Evolutionary conservation across 2,113 vertebrate species (phyloP), one percentile per base, ranked within the genome.

Genomic region (Xenotilapia flavipinnis): DNA sequence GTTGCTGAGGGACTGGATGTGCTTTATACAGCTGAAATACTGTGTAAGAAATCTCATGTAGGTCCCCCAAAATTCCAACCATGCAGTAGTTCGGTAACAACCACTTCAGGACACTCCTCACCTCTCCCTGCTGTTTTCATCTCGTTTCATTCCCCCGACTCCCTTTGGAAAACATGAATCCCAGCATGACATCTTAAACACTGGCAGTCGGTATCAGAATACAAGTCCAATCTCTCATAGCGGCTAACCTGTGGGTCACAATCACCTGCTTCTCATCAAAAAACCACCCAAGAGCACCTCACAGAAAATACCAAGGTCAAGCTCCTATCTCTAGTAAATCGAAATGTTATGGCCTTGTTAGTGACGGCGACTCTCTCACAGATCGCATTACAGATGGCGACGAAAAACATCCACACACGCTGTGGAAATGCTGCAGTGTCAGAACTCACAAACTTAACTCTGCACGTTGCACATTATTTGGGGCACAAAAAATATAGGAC

Each of bases 141-240:
- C 28, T 77, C 75, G 42, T 83, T 91, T 56, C 79, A 83, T 89
- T 83, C 75, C 47, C 56, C 75, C 6, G 8, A 73, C 79, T 87
- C 82, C 77, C n/a, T 83, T 80, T 88, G 86, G 81, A 84, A 91
- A 91, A 79, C 83, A 83, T 70, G 54, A 90, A 77, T 82, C 88
- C 45, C 87, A 87, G 84, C 87, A 13, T 49, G 89, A 82, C 62
- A 70, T 80, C 90, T 87, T 86, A 65, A 91, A 87, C 82, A 51
- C 86, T 36, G 56, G 79, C 82, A 84, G 79, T 19, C 65, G 36
- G 73, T 15, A 84, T 90, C 85, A 79, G 53, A 92, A 82, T 85
- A 84, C 51, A 21, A 79, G 65, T 91, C 81, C 91, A 91, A 77
- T 91, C 88, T 89, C 89, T 90, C 38, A 40, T 73, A 54, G 82